Evolutionary conservation across 2,888 invertebrate genomes (phyloP).

Genomic region (Lysandra coridon): DNA sequence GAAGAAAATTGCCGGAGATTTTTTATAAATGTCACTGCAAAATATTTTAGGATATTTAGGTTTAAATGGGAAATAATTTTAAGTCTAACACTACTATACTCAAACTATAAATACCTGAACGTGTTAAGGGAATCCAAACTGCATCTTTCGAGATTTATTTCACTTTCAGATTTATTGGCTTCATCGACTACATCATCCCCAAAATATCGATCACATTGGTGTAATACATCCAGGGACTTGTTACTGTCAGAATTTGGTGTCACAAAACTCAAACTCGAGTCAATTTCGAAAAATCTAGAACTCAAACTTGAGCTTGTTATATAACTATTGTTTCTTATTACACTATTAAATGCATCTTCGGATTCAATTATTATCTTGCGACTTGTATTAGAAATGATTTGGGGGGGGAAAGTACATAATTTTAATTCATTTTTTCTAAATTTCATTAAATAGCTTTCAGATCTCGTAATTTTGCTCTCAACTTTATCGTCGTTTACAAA

Average conservation of each 20-base stretch:
- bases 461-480: not conserved
- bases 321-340: not conserved
- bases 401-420: not conserved
- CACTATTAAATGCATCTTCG: not conserved
- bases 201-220: slow-evolving; percentile 6
- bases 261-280: slow-evolving; percentile 17
- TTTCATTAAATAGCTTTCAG: not conserved
- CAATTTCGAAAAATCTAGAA: slow-evolving; percentile 4
- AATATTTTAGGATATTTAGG: not conserved
- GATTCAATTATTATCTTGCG: not conserved
- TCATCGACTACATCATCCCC: not conserved
- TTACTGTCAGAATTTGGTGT: slow-evolving; percentile 18
- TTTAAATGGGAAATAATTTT: not conserved
- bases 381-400: not conserved
- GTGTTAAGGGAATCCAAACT: not conserved
- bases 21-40: not conserved
- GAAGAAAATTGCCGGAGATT: not conserved
- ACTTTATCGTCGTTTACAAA: not conserved
- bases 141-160: not conserved
- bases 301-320: not conserved
- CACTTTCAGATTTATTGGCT: not conserved
- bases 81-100: not conserved
- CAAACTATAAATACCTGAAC: not conserved
- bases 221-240: not conserved
- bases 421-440: not conserved